Percentiles rank a stretch among this genome's conserved stretches.
Evolutionary conservation across 2,113 vertebrate genomes (phyloP).

Genomic region (Cyphomyrus discorhynchus): DNA sequence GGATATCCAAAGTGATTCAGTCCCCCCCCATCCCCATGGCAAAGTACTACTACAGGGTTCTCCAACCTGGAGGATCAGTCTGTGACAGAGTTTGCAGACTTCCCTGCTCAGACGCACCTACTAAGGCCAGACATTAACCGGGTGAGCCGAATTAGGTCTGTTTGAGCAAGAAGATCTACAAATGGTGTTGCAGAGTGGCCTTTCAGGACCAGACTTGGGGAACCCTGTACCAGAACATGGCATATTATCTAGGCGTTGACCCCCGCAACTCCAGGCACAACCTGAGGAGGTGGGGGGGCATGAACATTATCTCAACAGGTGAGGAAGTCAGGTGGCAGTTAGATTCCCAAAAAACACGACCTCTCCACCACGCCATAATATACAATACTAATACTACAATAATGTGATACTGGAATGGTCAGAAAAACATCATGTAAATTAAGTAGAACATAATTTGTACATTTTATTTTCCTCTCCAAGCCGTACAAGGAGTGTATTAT

Average conservation of each 20-base stretch:
- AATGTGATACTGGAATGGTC: not conserved
- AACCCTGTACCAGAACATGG: not conserved
- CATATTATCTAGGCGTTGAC: not conserved
- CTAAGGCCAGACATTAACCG: not conserved
- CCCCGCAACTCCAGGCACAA: not conserved
- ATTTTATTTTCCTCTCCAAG: not conserved
- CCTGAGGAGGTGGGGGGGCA: not conserved
- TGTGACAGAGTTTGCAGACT: not conserved
- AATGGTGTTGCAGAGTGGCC: not conserved
- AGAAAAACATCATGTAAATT: not conserved
- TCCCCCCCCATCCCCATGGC: not conserved
- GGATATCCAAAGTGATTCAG: not conserved
- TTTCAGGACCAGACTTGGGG: not conserved
- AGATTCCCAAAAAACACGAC: not conserved
- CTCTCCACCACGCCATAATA: not conserved
- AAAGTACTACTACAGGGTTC: not conserved
- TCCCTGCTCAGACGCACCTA: not conserved
- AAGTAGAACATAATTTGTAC: not conserved
- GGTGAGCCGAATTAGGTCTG: not conserved
- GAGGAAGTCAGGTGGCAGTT: not conserved
- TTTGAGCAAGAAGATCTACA: not conserved
- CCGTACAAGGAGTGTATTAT: not conserved
- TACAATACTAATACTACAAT: not conserved
- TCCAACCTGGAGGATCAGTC: not conserved
- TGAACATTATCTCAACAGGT: not conserved